phyloP scores from a whole-genome alignment of 2,888 invertebrate species.

The Drosophila maculinotata region DNA sequence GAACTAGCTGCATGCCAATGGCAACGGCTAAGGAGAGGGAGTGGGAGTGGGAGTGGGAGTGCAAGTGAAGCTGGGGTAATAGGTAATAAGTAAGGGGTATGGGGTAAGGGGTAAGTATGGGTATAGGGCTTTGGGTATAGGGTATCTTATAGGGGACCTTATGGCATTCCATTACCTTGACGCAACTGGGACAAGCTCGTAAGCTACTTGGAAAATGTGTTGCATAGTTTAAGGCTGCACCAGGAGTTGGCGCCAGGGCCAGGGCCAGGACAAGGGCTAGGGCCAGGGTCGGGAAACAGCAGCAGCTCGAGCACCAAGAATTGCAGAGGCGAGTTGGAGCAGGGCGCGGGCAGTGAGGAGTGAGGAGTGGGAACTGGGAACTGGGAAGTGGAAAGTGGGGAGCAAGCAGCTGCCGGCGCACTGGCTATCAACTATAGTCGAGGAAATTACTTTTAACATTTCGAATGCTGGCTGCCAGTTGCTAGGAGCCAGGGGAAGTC shows the following conservation, averaged over 20 bases:
- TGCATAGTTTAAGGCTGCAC: conserved; percentile 66
- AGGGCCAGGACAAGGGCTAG: neutral
- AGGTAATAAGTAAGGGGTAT: neutral
- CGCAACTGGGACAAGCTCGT: conserved; percentile 50
- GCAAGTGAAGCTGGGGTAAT: too few species aligned
- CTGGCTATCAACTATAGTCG: conserved; percentile 75
- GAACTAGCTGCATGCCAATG: conserved; percentile 12
- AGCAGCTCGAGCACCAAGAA: neutral
- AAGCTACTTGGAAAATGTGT: conserved; percentile 70
- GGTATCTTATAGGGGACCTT: conserved; percentile 3
- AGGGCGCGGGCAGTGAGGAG: neutral
- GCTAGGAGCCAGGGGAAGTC: neutral
- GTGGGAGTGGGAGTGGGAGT: neutral
- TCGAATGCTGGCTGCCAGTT: conserved; percentile 59
- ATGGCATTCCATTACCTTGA: conserved; percentile 56
- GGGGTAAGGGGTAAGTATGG: neutral
- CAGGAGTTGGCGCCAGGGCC: neutral
- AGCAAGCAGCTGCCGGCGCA: conserved; percentile 28
- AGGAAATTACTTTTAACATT: conserved; percentile 80
- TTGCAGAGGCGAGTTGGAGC: neutral
- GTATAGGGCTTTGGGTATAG: neutral
- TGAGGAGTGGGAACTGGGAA: neutral
- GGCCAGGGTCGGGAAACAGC: neutral
- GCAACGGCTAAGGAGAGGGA: neutral
- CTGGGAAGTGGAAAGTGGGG: neutral